Evolutionary conservation across 2,888 invertebrate genomes (phyloP).

Genomic region (Bimastos eiseni): DNA sequence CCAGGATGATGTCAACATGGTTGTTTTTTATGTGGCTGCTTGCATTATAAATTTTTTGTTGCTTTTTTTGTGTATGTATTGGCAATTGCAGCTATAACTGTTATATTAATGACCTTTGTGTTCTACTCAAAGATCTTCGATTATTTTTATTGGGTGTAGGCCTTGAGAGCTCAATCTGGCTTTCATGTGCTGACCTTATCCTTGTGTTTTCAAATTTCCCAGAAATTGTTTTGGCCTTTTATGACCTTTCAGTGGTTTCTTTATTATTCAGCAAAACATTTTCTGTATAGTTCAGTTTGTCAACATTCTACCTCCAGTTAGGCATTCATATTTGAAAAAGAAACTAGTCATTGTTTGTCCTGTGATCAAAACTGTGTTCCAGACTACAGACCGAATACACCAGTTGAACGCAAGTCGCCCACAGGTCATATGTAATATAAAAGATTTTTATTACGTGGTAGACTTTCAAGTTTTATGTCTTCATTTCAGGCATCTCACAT

Average conservation of each 20-base stretch:
- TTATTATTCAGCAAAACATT: not conserved
- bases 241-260: not conserved
- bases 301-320: not conserved
- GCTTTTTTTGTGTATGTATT: not conserved
- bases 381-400: not conserved
- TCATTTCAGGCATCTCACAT: not conserved
- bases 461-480: not conserved
- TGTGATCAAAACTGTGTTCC: slow-evolving; percentile 6
- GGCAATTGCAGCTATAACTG: not conserved
- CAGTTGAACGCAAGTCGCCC: not conserved
- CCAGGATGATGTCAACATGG: not conserved
- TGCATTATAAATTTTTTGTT: not conserved
- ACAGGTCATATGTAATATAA: not conserved
- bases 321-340: not conserved
- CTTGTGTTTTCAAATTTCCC: no score
- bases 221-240: not conserved
- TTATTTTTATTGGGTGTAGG: not conserved
- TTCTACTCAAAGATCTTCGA: not conserved
- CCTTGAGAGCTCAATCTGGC: not conserved
- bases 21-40: not conserved
- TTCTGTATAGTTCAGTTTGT: not conserved
- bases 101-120: not conserved
- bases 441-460: not conserved
- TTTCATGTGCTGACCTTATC: no score
- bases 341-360: not conserved